These are phyloP conservation scores for Neoarius graeffei DNA, from an alignment of 2,113 vertebrate genomes.

Conservation along the genomic window DNA sequence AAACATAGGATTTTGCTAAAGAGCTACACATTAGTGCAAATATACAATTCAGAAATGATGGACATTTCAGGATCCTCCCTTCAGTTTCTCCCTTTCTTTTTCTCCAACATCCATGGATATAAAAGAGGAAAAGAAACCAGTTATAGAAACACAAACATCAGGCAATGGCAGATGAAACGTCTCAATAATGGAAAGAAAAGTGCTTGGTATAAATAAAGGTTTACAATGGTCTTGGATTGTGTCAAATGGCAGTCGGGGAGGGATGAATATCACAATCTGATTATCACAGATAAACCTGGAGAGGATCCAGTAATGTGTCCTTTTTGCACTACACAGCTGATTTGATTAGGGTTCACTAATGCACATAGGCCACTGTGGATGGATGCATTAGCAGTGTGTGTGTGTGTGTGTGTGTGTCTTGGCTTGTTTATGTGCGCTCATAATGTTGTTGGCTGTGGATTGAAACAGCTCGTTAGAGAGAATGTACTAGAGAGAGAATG, in stretches of 20 bases:
- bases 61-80: not conserved
- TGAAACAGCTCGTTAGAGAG: not conserved
- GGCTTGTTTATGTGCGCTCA: conserved; percentile 9
- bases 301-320: conserved; percentile 7
- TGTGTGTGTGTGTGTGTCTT: conserved; percentile 13
- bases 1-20: not conserved
- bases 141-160: conserved; percentile 30
- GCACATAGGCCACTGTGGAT: conserved; percentile 13
- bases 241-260: conserved; percentile 5
- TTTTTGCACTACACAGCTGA: conserved; percentile 28
- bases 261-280: conserved; percentile 32
- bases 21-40: conserved; percentile 13
- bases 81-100: not conserved
- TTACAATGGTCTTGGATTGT: not conserved
- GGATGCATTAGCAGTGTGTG: conserved; percentile 30
- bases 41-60: not conserved
- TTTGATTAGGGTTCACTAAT: conserved; percentile 27
- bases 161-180: conserved; percentile 19
- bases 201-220: not conserved
- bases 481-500: not conserved
- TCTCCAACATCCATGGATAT: conserved; percentile 3
- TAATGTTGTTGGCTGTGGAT: not conserved
- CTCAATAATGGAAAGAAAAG: conserved; percentile 17
- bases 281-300: conserved; percentile 10
- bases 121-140: conserved; percentile 33